phyloP scores from a whole-genome alignment of 2,888 invertebrate species.

The Physocephala rufipes region DNA sequence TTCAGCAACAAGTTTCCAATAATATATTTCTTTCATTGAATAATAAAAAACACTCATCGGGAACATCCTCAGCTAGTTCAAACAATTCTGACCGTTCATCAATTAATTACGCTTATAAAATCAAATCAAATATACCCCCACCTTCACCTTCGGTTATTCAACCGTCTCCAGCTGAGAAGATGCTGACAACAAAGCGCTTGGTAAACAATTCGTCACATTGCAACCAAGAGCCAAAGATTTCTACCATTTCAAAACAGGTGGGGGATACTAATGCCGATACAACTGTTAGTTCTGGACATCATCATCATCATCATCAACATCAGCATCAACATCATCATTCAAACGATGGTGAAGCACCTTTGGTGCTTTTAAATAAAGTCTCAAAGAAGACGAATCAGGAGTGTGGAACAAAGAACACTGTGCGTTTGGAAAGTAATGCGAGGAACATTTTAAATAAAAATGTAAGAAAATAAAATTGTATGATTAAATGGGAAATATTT shows the following conservation, averaged over 20 bases:
- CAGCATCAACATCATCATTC: conserved; percentile 49
- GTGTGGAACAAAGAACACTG: conserved; percentile 48
- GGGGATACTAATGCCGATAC: conserved; percentile 50
- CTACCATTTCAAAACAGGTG: conserved; percentile 65
- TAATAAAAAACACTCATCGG: conserved; percentile 49
- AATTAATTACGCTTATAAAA: conserved; percentile 48
- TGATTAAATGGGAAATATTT: too few species aligned
- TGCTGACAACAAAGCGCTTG: conserved; percentile 51
- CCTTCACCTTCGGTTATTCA: neutral
- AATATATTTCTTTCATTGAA: conserved; percentile 55
- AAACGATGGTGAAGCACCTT: conserved; percentile 52
- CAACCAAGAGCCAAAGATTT: conserved; percentile 60
- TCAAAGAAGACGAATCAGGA: conserved; percentile 51
- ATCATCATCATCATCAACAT: conserved; percentile 46
- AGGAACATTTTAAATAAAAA: conserved; percentile 57
- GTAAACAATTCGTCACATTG: conserved; percentile 46
- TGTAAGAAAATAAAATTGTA: conserved; percentile 46
- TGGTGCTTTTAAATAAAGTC: conserved; percentile 59
- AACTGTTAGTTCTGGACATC: conserved; percentile 39
- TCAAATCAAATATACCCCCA: conserved; percentile 49
- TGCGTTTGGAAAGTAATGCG: conserved; percentile 46
- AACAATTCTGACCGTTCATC: conserved; percentile 47
- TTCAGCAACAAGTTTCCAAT: conserved; percentile 49
- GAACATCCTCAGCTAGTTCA: conserved; percentile 43
- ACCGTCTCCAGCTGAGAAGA: conserved; percentile 38